Evolutionary conservation across 2,888 invertebrate genomes (phyloP).

Genomic region (Pammene aurita): DNA sequence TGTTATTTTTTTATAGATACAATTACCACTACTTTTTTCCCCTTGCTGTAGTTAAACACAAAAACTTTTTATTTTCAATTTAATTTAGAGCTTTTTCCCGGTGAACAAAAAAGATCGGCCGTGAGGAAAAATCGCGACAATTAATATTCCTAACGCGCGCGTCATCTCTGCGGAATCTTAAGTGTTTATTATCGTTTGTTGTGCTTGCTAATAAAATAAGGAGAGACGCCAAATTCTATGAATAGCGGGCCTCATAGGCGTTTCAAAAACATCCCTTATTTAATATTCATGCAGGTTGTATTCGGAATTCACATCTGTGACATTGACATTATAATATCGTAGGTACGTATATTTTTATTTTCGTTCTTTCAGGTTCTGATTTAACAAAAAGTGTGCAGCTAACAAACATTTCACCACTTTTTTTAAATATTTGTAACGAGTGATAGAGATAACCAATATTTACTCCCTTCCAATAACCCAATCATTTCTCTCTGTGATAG

Average conservation of each 20-base stretch:
- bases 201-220: conserved; percentile 44
- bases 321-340: not conserved
- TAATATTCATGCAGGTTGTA: not conserved
- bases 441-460: too few species aligned
- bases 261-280: conserved; percentile 31
- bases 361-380: too few species aligned
- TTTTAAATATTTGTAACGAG: too few species aligned
- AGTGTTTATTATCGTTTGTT: conserved; percentile 49
- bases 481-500: too few species aligned
- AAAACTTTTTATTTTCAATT: conserved; percentile 44
- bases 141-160: conserved; percentile 46
- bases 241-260: conserved; percentile 29
- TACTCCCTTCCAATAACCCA: too few species aligned
- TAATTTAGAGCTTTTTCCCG: conserved; percentile 43
- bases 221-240: conserved; percentile 40
- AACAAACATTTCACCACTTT: too few species aligned
- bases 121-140: conserved; percentile 34
- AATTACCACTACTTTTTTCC: not conserved
- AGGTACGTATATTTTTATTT: too few species aligned
- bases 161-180: conserved; percentile 48
- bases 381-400: too few species aligned
- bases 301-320: not conserved
- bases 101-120: conserved; percentile 27
- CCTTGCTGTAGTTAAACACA: conserved; percentile 16
- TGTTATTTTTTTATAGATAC: too few species aligned